Percentiles rank a stretch among this genome's conserved stretches.
Conservation (phyloP, 2,797 vertebrate genomes). For the Podargus strigoides region DNA sequence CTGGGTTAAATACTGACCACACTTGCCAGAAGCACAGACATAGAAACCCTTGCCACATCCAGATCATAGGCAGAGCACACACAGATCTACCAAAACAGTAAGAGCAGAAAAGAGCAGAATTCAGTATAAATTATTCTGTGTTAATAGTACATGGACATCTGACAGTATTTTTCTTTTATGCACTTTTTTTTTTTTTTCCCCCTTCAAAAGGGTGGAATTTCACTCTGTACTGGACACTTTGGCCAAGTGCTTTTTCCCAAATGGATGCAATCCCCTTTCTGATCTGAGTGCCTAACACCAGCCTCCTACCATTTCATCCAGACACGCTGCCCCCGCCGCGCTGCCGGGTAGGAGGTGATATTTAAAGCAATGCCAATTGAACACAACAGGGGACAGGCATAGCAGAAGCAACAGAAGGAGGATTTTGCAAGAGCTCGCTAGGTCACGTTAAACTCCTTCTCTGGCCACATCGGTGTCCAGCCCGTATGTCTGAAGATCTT, state of each 20-base stretch:
- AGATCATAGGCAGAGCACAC: conserved; percentile 47
- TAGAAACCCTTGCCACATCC: conserved; percentile 42
- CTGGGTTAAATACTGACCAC: conserved; percentile 62
- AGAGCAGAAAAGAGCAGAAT: conserved; percentile 36
- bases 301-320: conserved; percentile 7
- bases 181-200: background rate
- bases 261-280: conserved; percentile 55
- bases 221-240: background rate
- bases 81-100: conserved; percentile 39
- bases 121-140: conserved; percentile 39
- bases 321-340: background rate
- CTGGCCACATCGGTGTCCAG: conserved; percentile 54
- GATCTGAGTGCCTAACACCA: conserved; percentile 47
- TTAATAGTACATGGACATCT: conserved; percentile 48
- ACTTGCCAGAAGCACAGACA: conserved; percentile 64
- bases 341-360: conserved; percentile 36
- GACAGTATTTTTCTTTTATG: conserved; percentile 53
- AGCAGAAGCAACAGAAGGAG: conserved; percentile 62
- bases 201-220: conserved; percentile 22
- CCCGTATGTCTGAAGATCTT: conserved; percentile 58
- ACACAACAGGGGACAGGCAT: conserved; percentile 25
- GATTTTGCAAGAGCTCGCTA: conserved; percentile 44
- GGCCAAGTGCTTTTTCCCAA: conserved; percentile 42
- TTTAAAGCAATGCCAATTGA: conserved; percentile 27
- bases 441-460: conserved; percentile 51